A percentile compares a stretch with the other conserved stretches of the same genome.
Evolutionary conservation across 2,797 vertebrate genomes (phyloP).

Genomic region (Micromesistius poutassou): DNA sequence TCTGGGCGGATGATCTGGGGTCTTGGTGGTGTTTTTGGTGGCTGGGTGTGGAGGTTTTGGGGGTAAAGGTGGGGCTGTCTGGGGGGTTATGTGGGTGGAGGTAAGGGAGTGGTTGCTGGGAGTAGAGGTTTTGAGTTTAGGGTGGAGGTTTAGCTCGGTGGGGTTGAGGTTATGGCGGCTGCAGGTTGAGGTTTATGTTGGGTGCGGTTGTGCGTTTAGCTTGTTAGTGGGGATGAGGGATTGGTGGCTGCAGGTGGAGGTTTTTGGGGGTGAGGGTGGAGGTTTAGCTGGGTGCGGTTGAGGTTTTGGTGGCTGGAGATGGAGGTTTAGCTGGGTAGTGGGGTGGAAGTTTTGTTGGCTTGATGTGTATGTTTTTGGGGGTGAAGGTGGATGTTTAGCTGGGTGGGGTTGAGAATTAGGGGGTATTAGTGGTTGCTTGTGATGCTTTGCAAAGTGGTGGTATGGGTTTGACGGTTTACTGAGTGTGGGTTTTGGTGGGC

Average conservation of each 20-base stretch:
- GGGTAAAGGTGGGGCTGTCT: neutral
- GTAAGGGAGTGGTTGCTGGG: neutral
- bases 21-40: neutral
- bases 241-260: too few relatives aligned
- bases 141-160: neutral
- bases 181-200: neutral
- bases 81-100: neutral
- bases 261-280: too few relatives aligned
- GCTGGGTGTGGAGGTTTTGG: neutral
- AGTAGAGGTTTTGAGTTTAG: neutral
- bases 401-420: too few relatives aligned
- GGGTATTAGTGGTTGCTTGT: neutral
- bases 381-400: too few relatives aligned
- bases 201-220: too few relatives aligned
- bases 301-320: too few relatives aligned
- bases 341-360: too few relatives aligned
- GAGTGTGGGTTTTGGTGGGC: neutral
- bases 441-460: neutral
- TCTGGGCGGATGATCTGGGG: slow-evolving; percentile 7
- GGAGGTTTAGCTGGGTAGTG: too few relatives aligned
- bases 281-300: too few relatives aligned
- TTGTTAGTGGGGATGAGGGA: too few relatives aligned
- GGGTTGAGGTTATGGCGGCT: neutral
- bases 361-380: too few relatives aligned
- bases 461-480: neutral